Conservation (phyloP, 2,113 vertebrate genomes). For the Sebastes schlegelii region DNA sequence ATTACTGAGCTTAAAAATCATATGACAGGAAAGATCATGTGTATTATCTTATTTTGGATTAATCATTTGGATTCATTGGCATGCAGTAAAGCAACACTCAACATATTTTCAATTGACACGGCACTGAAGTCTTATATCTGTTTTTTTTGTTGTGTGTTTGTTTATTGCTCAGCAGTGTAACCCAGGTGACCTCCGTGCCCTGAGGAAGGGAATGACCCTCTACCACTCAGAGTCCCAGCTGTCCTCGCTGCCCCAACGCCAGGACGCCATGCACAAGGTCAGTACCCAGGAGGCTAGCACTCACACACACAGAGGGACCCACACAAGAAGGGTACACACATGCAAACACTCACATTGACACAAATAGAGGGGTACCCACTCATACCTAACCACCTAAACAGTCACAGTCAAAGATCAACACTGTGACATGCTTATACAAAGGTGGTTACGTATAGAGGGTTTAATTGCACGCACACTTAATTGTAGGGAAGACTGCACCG, state of each 20-base stretch:
- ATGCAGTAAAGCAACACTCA: neutral
- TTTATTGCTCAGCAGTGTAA: constrained; percentile 84
- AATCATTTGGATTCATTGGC: neutral
- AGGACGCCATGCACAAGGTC: constrained; percentile 91
- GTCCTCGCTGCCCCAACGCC: constrained; percentile 90
- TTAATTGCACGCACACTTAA: constrained; percentile 42
- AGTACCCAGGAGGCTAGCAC: constrained; percentile 66
- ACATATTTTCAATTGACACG: neutral
- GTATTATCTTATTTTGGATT: neutral
- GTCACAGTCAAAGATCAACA: neutral
- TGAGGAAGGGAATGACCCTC: constrained; percentile 92
- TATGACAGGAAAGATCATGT: neutral
- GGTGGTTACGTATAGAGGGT: constrained; percentile 8
- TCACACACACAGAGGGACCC: constrained; percentile 4
- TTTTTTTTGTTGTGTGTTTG: constrained; percentile 35
- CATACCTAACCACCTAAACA: neutral
- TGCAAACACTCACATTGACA: neutral
- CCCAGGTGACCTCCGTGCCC: constrained; percentile 89
- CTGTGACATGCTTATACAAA: neutral
- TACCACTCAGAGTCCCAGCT: constrained; percentile 97
- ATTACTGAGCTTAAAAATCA: neutral
- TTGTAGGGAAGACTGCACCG: constrained; percentile 27
- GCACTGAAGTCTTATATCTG: constrained; percentile 3
- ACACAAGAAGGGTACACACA: neutral
- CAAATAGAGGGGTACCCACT: neutral